Base-by-base conservation (phyloP, 35 echinoderm and acorn worm genomes). In the Lytechinus variegatus region DNA sequence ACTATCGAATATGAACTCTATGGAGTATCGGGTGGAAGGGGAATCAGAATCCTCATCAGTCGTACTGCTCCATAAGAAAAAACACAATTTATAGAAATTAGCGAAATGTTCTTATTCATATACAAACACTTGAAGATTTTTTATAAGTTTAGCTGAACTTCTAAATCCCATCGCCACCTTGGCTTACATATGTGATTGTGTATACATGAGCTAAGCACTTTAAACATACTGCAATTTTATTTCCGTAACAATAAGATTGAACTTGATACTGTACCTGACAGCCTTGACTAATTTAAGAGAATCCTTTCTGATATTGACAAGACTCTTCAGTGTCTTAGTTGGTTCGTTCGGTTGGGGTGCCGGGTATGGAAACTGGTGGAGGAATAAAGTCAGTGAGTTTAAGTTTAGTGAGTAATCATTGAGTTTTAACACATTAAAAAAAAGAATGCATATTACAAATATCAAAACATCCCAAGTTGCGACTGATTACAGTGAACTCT, bases 241-340 rank as follows among this genome's bases (percentile, higher is more conserved):
- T n/a, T n/a, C n/a, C n/a, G n/a, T n/a, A n/a, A n/a, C n/a, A n/a
- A n/a, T n/a, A n/a, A n/a, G n/a, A n/a, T n/a, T n/a, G 33, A 44
- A 44, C 33, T 44, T 44, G 33, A 44, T 44, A 44, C 33, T 44
- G 33, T 54, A 99, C 98, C 98, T 97, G 57, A 97, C 89, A 53
- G 93, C 95, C 94, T 98, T 98, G 90, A 97, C 96, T 9, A 99
- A 92, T 52, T 95, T 97, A 10, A 99, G 90, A 54, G 98, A 97
- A 96, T 99, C 98, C 94, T 99, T 99, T 24, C 98, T 93, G 58
- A 99, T 98, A 94, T 99, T 99, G 11, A 99, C 97, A 2, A 99
- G 66, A 89, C 98, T 99, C 54, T 99, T 99, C 60, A 99, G 87
- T 24, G 97, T 99, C 93, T 99, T 98, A 12, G 97, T 99, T 55